Evolutionary conservation across 2,797 vertebrate species (phyloP).

Genomic region (Tapera naevia): DNA sequence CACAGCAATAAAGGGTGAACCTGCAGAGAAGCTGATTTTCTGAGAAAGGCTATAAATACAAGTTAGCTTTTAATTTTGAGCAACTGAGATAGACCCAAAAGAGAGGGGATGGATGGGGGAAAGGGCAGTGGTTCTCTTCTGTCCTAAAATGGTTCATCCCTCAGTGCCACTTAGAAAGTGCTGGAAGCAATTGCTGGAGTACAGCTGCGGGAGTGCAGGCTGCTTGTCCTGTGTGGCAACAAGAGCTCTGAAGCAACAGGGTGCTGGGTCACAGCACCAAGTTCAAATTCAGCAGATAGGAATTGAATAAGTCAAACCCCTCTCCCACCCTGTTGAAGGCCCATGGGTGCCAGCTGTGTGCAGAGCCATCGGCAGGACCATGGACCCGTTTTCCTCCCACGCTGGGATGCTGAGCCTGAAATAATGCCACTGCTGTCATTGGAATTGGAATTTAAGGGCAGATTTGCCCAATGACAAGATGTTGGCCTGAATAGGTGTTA

Average conservation of each 20-base stretch:
- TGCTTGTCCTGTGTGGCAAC: not conserved
- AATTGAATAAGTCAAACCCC: fast-evolving
- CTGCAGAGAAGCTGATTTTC: not conserved
- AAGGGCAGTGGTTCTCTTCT: not conserved
- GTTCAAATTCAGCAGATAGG: not conserved
- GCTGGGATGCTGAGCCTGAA: not conserved
- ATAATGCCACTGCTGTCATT: fast-evolving
- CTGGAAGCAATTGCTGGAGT: not conserved
- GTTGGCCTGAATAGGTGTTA: not conserved
- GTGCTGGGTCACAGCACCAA: not conserved
- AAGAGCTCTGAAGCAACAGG: not conserved
- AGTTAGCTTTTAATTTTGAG: not conserved
- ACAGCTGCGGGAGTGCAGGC: not conserved
- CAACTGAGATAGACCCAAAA: not conserved
- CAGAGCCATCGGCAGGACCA: not conserved
- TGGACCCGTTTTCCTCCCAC: not conserved
- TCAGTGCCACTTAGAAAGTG: fast-evolving
- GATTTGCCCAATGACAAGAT: not conserved
- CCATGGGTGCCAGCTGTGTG: fast-evolving
- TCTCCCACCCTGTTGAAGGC: too few relatives aligned
- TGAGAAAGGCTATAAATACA: not conserved
- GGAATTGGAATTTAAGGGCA: not conserved
- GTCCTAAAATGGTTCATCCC: not conserved
- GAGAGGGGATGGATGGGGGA: not conserved
- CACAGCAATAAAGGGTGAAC: not conserved